Conservation (phyloP, 2,888 invertebrate genomes). For the Campaea margaritaria region DNA sequence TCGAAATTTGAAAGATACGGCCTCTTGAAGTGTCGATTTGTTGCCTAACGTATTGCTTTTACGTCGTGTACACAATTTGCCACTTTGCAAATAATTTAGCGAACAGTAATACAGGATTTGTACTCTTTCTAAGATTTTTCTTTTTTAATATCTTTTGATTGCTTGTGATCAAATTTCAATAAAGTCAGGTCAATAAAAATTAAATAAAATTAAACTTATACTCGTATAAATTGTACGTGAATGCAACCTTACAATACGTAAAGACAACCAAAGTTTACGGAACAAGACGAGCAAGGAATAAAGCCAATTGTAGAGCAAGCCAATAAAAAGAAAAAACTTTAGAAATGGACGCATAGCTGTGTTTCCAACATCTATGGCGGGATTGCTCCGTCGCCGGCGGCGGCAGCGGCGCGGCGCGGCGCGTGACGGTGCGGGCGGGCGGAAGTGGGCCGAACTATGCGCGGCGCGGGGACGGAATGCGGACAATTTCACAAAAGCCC, state of each 20-base stretch:
- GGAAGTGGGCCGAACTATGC: conserved; percentile 70
- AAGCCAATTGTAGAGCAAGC: conserved; percentile 51
- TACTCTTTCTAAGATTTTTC: conserved; percentile 12
- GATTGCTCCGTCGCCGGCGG: conserved; percentile 57
- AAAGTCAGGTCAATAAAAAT: neutral
- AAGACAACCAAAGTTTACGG: conserved; percentile 45
- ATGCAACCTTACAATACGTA: conserved; percentile 16
- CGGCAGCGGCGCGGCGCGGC: conserved; percentile 41
- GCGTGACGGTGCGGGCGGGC: conserved; percentile 57
- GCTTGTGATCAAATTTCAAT: neutral
- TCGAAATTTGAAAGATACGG: conserved; percentile 57
- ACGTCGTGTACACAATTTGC: conserved; percentile 43
- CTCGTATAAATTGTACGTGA: conserved; percentile 16
- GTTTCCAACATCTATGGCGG: conserved; percentile 65
- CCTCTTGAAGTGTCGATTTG: conserved; percentile 54
- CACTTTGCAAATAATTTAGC: conserved; percentile 26
- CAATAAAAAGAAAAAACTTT: conserved; percentile 52
- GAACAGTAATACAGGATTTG: conserved; percentile 29
- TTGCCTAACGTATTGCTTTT: conserved; percentile 47
- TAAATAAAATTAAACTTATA: neutral
- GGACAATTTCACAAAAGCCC: conserved; percentile 76
- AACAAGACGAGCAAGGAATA: conserved; percentile 50
- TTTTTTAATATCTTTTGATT: too few species aligned
- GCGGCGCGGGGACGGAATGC: conserved; percentile 68
- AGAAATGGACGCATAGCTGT: conserved; percentile 57